These are phyloP conservation scores for Pseudomyrmex pallidus DNA, from an alignment of 1,140 invertebrate genomes.

Conservation along the genomic window DNA sequence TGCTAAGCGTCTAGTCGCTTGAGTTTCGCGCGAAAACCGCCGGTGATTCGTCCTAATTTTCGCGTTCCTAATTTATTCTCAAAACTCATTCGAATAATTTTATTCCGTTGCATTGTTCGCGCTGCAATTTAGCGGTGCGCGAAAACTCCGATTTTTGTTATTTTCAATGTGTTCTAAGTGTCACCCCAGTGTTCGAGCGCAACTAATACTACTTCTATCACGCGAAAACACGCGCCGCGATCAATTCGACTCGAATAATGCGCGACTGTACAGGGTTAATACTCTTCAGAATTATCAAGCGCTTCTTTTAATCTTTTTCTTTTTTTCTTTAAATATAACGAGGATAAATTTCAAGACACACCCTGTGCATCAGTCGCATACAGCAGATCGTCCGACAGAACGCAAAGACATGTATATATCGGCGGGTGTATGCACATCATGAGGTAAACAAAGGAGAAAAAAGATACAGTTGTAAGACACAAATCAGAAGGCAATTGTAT, in stretches of 20 bases:
- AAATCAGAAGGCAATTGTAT: constrained; percentile 71
- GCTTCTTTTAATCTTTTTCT: neutral
- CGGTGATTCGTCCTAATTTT: neutral
- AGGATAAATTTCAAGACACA: neutral
- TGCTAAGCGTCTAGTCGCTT: neutral
- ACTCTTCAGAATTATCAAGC: neutral
- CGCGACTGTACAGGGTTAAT: neutral
- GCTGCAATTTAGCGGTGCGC: too few species aligned
- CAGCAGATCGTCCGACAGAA: neutral
- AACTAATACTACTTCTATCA: constrained; percentile 10
- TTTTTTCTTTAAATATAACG: too few species aligned
- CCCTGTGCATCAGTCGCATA: neutral
- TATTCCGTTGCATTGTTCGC: neutral
- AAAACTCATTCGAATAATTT: neutral
- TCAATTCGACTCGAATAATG: constrained; percentile 9
- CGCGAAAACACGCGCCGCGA: constrained; percentile 7
- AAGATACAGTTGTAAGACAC: constrained; percentile 60
- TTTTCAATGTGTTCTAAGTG: constrained; percentile 11
- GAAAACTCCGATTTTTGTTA: neutral
- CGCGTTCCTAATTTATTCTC: constrained; percentile 12
- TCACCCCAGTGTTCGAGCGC: constrained; percentile 46
- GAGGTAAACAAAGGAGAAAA: constrained; percentile 52
- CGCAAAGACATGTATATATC: constrained; percentile 19
- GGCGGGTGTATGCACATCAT: constrained; percentile 16
- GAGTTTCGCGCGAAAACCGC: constrained; percentile 24